phyloP scores from a whole-genome alignment of 2,888 invertebrate genomes.

The Spisula subtruncata region DNA sequence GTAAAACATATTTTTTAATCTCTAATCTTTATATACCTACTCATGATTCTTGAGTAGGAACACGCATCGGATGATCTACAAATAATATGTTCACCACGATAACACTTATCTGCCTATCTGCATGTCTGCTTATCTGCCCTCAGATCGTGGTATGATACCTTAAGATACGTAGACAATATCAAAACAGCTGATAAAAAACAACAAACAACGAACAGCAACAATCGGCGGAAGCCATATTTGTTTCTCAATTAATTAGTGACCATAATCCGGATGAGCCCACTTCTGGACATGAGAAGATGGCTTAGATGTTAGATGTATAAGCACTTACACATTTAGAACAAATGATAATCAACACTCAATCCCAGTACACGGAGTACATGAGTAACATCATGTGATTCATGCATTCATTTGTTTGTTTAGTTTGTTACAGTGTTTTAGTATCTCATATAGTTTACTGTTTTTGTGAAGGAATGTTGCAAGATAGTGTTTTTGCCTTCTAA shows the following conservation, averaged over 20 bases:
- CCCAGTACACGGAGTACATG: too few relatives aligned
- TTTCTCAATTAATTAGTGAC: slow-evolving; percentile 1
- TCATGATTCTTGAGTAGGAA: not conserved
- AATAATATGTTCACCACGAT: not conserved
- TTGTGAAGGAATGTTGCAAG: not conserved
- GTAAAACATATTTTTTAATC: too few relatives aligned
- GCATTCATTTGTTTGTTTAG: not conserved
- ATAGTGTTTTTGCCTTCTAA: too few relatives aligned
- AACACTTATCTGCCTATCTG: not conserved
- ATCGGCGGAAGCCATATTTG: not conserved
- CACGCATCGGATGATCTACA: not conserved
- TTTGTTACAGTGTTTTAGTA: not conserved
- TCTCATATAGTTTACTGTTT: not conserved
- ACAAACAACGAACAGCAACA: not conserved
- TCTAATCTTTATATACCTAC: too few relatives aligned
- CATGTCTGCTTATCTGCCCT: not conserved
- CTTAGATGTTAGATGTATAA: too few relatives aligned
- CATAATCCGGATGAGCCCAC: slow-evolving; percentile 7
- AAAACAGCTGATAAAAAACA: not conserved
- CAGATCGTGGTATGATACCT: too few relatives aligned
- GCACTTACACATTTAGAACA: not conserved
- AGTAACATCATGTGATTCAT: not conserved
- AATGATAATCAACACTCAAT: not conserved
- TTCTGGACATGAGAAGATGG: not conserved
- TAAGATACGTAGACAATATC: too few relatives aligned